A percentile compares a stretch with the other conserved stretches of the same genome.
Conservation (phyloP, 2,888 invertebrate genomes). For the Syrista parreyssii region DNA sequence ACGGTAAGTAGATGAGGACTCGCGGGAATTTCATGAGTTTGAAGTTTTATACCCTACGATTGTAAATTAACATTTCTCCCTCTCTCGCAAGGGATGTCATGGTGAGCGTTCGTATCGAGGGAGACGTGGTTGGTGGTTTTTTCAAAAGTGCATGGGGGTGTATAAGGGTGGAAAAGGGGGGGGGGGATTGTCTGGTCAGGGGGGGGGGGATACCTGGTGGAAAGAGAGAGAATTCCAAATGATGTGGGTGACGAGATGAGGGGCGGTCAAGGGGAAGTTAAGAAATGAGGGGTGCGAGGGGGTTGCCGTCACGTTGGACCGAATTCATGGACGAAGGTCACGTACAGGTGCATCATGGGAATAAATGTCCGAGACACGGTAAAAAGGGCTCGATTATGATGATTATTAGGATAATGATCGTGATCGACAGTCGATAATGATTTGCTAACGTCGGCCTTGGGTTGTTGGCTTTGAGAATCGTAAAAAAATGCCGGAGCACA, state of each 20-base stretch:
- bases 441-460: background rate
- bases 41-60: background rate
- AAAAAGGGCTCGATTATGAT: background rate
- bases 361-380: background rate
- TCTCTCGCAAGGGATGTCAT: background rate
- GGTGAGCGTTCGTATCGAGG: background rate
- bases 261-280: too few relatives aligned
- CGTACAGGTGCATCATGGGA: background rate
- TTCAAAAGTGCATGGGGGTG: background rate
- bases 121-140: background rate
- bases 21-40: background rate
- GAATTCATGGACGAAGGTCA: background rate
- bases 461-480: slow-evolving; percentile 47
- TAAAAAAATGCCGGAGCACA: slow-evolving; percentile 46
- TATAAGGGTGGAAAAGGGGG: too few relatives aligned
- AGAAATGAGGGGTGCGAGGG: too few relatives aligned
- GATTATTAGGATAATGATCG: background rate
- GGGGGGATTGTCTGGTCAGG: background rate
- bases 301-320: background rate
- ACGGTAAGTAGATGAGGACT: background rate
- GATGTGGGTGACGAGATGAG: too few relatives aligned
- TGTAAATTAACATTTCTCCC: background rate
- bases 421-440: background rate
- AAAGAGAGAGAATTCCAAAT: background rate
- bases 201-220: background rate